Percentiles rank a stretch among this genome's conserved stretches.
These are phyloP conservation scores for Solenopsis invicta DNA, from an alignment of 1,140 invertebrate species.

Conservation along the genomic window DNA sequence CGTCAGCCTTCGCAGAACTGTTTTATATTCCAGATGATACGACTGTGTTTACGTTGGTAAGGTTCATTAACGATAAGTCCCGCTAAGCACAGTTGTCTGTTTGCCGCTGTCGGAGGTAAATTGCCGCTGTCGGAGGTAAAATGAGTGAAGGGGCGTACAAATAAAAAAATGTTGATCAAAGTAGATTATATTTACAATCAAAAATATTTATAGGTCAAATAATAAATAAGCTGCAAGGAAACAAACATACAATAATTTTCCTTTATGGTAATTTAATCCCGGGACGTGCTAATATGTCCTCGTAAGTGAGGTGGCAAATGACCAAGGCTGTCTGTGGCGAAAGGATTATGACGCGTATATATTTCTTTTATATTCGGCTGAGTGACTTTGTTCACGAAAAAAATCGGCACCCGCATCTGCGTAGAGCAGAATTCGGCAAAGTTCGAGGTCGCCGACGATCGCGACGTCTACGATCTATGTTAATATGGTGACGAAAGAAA, in stretches of 20 bases:
- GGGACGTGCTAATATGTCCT: constrained; percentile 22
- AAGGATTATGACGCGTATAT: constrained; percentile 31
- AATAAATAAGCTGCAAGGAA: not conserved
- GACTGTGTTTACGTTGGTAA: constrained; percentile 71
- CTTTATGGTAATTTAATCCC: constrained; percentile 37
- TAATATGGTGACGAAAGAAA: constrained; percentile 34
- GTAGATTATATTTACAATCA: not conserved
- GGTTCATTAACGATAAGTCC: constrained; percentile 75
- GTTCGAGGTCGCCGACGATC: constrained; percentile 27
- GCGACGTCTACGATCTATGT: constrained; percentile 39
- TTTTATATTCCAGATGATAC: constrained; percentile 59
- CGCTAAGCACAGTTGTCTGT: constrained; percentile 69
- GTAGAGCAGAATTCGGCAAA: constrained; percentile 33
- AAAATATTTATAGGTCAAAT: constrained; percentile 10
- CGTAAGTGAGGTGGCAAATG: constrained; percentile 40
- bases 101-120: constrained; percentile 44
- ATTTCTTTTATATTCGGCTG: constrained; percentile 40
- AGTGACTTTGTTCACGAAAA: constrained; percentile 10
- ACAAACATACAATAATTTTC: constrained; percentile 27
- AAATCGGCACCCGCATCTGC: constrained; percentile 11
- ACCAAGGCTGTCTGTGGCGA: constrained; percentile 55
- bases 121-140: constrained; percentile 44
- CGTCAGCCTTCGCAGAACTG: constrained; percentile 58
- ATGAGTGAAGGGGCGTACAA: not conserved
- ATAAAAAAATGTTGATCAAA: not conserved